Evolutionary conservation across 2,113 vertebrate genomes (phyloP).

Genomic region (Cathartes aura): DNA sequence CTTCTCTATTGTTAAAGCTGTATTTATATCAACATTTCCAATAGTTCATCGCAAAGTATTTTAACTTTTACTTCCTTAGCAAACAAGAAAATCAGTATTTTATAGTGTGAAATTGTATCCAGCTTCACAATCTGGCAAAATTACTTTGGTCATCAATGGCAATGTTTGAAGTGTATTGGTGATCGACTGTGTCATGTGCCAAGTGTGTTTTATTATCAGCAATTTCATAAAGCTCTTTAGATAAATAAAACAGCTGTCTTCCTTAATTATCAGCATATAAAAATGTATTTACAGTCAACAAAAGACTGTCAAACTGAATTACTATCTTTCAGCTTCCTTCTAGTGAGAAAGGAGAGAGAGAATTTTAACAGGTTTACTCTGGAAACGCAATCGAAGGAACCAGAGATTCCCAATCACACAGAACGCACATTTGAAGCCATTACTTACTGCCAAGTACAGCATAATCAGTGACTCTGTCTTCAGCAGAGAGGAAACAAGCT

Average conservation of each 20-base stretch:
- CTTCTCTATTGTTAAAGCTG: neutral
- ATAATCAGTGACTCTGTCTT: neutral
- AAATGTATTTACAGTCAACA: constrained; percentile 40
- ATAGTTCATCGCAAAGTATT: neutral
- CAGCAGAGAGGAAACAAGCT: neutral
- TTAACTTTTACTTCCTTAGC: neutral
- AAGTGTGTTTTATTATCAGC: constrained; percentile 74
- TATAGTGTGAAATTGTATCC: neutral
- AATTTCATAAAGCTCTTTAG: constrained; percentile 65
- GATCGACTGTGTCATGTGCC: constrained; percentile 74
- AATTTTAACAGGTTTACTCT: neutral
- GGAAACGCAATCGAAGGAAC: neutral
- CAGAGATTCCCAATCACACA: neutral
- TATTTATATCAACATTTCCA: neutral
- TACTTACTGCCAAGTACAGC: constrained; percentile 5
- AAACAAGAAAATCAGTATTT: neutral
- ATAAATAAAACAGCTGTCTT: constrained; percentile 51
- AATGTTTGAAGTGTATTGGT: constrained; percentile 39
- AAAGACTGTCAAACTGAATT: constrained; percentile 35
- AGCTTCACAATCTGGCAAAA: neutral
- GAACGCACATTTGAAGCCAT: neutral
- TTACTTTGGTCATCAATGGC: neutral
- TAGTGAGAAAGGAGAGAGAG: neutral
- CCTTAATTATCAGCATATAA: constrained; percentile 43
- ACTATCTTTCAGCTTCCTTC: neutral